Evolutionary conservation across 1,140 invertebrate species (phyloP).

Genomic region (Leguminivora glycinivorella): DNA sequence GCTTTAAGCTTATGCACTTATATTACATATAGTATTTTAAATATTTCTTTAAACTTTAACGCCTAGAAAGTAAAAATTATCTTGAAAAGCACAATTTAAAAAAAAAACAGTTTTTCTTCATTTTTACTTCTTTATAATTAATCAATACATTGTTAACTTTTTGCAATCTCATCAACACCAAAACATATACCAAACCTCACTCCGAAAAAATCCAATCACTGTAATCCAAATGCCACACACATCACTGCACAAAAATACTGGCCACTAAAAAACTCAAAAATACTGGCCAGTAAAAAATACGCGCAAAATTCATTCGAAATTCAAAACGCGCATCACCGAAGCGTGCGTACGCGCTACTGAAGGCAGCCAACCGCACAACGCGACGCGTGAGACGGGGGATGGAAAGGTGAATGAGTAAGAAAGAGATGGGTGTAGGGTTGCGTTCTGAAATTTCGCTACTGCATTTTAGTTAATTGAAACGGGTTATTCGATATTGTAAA

Average conservation of each 20-base stretch:
- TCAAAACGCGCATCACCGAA: conserved; percentile 47
- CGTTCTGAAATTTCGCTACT: conserved; percentile 31
- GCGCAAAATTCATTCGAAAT: conserved; percentile 46
- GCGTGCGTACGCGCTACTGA: conserved; percentile 68
- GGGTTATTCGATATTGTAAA: conserved; percentile 45
- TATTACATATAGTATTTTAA: no score
- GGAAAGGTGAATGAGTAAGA: conserved; percentile 21
- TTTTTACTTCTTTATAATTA: background rate
- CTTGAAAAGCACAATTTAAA: no score
- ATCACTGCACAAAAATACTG: background rate
- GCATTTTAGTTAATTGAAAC: conserved; percentile 56
- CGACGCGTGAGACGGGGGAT: conserved; percentile 30
- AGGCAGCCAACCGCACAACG: conserved; percentile 49
- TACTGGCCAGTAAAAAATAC: conserved; percentile 35
- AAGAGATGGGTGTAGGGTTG: conserved; percentile 26
- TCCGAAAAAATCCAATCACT: background rate
- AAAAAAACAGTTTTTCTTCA: no score
- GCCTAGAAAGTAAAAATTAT: no score
- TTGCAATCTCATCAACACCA: conserved; percentile 1
- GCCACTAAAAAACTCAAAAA: background rate
- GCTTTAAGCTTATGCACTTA: no score
- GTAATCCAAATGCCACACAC: background rate
- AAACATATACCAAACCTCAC: conserved; percentile 2
- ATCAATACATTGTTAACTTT: background rate
- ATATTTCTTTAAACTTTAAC: no score